A percentile compares a stretch with the other conserved stretches of the same genome.
phyloP scores from a whole-genome alignment of 2,113 vertebrate genomes.

The Poicephalus meyeri region DNA sequence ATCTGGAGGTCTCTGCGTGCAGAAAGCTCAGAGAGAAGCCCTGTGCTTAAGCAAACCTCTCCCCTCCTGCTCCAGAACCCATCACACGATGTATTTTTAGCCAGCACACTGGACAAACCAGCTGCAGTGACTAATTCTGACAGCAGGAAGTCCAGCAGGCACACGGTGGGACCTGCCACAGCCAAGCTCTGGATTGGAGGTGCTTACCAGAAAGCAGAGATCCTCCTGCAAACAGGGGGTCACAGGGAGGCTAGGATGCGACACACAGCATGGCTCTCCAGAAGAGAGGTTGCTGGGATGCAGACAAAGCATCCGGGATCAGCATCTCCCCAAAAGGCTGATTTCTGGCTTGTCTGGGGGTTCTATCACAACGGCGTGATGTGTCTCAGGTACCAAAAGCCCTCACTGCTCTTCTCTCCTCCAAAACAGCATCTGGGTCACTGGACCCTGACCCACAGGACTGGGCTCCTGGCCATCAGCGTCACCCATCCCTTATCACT shows the following conservation, averaged over 20 bases:
- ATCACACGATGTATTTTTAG: neutral
- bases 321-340: neutral
- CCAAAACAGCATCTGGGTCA: neutral
- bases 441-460: neutral
- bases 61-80: neutral
- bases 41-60: neutral
- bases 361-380: neutral
- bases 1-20: neutral
- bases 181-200: neutral
- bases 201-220: neutral
- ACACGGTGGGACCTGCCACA: neutral
- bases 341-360: neutral
- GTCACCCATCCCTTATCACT: neutral
- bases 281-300: neutral
- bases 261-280: fast-evolving
- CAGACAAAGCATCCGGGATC: neutral
- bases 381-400: neutral
- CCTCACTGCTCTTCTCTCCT: neutral
- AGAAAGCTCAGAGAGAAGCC: neutral
- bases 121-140: constrained; percentile 35
- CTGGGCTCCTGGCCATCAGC: neutral
- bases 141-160: neutral
- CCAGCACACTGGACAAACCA: constrained; percentile 35
- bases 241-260: neutral
- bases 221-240: neutral